phyloP scores from a whole-genome alignment of 2,888 invertebrate genomes.

The Zygothrica quintamaculata region DNA sequence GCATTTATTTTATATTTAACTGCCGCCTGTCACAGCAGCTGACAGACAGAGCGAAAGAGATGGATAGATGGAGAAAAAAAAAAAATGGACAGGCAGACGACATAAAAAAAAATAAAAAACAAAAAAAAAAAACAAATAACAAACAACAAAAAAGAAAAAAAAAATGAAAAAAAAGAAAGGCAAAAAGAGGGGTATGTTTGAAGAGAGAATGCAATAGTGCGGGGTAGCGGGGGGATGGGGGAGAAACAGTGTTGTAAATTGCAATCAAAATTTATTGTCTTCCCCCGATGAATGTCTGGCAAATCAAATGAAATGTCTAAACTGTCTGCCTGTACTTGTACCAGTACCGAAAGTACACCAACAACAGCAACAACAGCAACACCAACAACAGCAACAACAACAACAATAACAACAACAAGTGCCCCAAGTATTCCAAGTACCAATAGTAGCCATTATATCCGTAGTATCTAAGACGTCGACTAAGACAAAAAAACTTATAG shows the following conservation, averaged over 20 bases:
- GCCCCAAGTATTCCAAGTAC: too few species aligned
- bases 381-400: too few species aligned
- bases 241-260: conserved; percentile 60
- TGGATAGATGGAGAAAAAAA: background rate
- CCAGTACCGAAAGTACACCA: too few species aligned
- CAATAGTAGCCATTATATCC: too few species aligned
- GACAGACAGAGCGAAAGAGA: background rate
- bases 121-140: background rate
- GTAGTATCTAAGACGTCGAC: background rate
- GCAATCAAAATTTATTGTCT: conserved; percentile 70
- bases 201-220: background rate
- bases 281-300: conserved; percentile 62
- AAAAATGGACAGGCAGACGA: background rate
- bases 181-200: too few species aligned
- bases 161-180: too few species aligned
- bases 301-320: conserved; percentile 62
- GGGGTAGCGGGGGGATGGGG: background rate
- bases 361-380: too few species aligned
- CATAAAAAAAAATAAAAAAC: too few species aligned
- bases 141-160: background rate
- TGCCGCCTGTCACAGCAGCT: conserved; percentile 17
- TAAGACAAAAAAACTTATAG: conserved; percentile 6
- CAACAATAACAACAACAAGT: too few species aligned
- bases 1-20: conserved; percentile 53
- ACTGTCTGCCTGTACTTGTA: conserved; percentile 49